Evolutionary conservation across 2,113 vertebrate species (phyloP).

Genomic region (Piliocolobus tephrosceles): DNA sequence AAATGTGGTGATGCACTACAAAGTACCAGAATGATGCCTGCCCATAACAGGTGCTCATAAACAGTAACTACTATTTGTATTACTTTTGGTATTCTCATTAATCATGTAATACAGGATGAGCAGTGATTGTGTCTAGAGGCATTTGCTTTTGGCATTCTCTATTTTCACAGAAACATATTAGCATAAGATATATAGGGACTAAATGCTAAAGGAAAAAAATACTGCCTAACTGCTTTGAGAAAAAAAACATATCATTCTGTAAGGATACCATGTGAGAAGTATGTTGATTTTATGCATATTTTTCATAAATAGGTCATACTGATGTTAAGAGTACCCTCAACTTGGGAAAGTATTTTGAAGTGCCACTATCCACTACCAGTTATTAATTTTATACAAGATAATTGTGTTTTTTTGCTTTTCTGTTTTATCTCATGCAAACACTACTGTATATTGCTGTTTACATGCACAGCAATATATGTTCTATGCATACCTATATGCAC

Average conservation of each 20-base stretch:
- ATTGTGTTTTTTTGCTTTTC: neutral
- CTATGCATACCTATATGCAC: neutral
- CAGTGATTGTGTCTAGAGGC: neutral
- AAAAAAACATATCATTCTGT: neutral
- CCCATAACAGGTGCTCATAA: neutral
- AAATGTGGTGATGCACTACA: neutral
- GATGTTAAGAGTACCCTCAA: neutral
- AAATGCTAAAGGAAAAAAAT: neutral
- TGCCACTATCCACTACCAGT: neutral
- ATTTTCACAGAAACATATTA: conserved; percentile 16
- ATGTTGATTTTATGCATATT: conserved; percentile 2
- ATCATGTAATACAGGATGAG: neutral
- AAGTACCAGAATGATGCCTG: neutral
- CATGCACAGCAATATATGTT: neutral
- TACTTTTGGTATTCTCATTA: neutral
- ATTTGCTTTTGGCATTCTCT: conserved; percentile 5
- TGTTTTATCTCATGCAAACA: conserved; percentile 30
- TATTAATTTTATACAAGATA: conserved; percentile 9
- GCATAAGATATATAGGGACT: neutral
- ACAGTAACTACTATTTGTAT: neutral
- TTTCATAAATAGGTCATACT: neutral
- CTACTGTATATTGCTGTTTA: conserved; percentile 6
- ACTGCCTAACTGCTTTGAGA: neutral
- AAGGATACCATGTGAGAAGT: neutral
- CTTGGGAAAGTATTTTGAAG: conserved; percentile 39